Evolutionary conservation across 2,797 vertebrate genomes (phyloP), one percentile per base, ranked within the genome.

Genomic region (Erpetoichthys calabaricus): DNA sequence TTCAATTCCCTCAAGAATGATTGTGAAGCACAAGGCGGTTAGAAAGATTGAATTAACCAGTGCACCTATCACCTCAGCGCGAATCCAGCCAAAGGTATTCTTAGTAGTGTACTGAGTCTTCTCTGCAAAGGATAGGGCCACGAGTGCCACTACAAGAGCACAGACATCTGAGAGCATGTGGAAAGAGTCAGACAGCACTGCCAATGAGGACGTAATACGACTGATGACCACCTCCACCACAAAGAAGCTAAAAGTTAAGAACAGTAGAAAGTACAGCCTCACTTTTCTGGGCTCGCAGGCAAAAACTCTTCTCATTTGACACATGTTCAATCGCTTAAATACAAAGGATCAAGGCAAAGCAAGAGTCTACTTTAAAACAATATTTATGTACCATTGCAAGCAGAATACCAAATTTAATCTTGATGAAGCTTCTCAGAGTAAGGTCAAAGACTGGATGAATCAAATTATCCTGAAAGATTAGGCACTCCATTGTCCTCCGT

Each of bases 131-230:
- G 80, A 80, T 63, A 88, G 79, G 51, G 86, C 86, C 68, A 90
- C 78, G 70, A 90, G 78, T 5, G 85, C 87, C 72, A 89, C 86
- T 59, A 82, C 64, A 65, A 90, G 79, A 44, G 87, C 85, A 73
- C 89, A 80, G 64, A 89, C 89, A 69, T 89, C 88, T 63, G 88
- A 89, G 62, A 90, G 79, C 88, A 88, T 88, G 76, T 89, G 86
- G 74, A 90, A 88, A 59, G 87, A 89, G 73, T 88, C 88, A 7
- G 87, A 88, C 8, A 90, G 78, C 85, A 89, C 88, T 64, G 87
- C 84, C 68, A 89, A 79, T 56, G 86, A 91, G 57, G 76, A 62
- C 49, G 88, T 89, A 62, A 88, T 59, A 51, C 83, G 76, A 72
- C 88, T 87, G 63, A 89, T 82, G 76, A 79, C 86, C 74, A 89